Conservation (phyloP, 2,888 invertebrate species). For the Blastobasis adustella region DNA sequence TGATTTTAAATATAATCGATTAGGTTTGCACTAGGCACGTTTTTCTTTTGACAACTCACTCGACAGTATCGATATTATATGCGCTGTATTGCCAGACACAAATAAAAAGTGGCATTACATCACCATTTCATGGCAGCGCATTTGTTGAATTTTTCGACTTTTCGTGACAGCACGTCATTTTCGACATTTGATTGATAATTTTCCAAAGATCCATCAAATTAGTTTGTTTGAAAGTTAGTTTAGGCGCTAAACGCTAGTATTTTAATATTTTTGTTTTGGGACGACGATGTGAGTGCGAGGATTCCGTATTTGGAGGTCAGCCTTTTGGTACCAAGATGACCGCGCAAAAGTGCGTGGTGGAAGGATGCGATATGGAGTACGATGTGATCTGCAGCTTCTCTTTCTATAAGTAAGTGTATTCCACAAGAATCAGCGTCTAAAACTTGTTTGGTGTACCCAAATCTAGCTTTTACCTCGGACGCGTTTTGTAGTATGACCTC, state of each 20-base stretch:
- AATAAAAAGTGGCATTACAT: slow-evolving; percentile 57
- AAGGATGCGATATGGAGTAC: slow-evolving; percentile 68
- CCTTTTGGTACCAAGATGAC: slow-evolving; percentile 50
- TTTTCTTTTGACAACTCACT: too few species aligned
- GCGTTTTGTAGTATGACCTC: neutral
- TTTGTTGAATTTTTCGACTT: slow-evolving; percentile 69
- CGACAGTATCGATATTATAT: too few species aligned
- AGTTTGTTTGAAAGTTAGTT: slow-evolving; percentile 73
- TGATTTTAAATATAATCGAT: too few species aligned
- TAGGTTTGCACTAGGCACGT: too few species aligned
- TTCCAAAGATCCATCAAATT: slow-evolving; percentile 72
- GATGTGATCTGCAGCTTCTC: slow-evolving; percentile 72
- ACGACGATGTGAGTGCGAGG: slow-evolving; percentile 58
- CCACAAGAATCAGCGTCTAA: too few species aligned
- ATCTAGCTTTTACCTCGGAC: neutral
- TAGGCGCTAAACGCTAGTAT: slow-evolving; percentile 66
- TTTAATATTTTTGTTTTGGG: slow-evolving; percentile 39
- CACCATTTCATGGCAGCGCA: slow-evolving; percentile 69
- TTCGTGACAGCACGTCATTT: slow-evolving; percentile 75
- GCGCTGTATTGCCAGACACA: slow-evolving; percentile 41
- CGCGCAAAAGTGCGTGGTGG: slow-evolving; percentile 65
- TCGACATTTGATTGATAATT: slow-evolving; percentile 76
- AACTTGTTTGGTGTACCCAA: too few species aligned
- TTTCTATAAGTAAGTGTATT: slow-evolving; percentile 67
- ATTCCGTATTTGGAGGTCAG: slow-evolving; percentile 48